Conservation (phyloP, 2,113 vertebrate species). For the Neopipo cinnamomea region DNA sequence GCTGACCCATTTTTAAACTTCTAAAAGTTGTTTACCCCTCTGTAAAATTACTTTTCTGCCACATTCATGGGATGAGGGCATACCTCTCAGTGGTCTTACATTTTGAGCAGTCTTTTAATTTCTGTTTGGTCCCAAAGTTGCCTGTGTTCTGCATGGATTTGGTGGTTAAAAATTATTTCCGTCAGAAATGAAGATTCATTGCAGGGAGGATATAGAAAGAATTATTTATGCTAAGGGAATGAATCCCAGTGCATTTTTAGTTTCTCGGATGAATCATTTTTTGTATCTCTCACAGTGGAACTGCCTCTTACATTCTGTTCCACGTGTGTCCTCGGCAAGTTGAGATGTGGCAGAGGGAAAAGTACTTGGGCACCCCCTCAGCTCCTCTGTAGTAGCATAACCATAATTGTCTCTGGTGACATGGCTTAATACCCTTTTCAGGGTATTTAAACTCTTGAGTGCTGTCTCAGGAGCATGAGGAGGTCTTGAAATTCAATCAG, state of each 20-base stretch:
- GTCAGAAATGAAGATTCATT: conserved; percentile 44
- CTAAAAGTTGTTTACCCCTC: background rate
- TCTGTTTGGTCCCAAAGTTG: conserved; percentile 45
- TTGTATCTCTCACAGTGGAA: background rate
- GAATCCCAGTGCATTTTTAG: conserved; percentile 50
- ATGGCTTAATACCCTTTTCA: conserved; percentile 4
- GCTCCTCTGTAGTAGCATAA: background rate
- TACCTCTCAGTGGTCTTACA: conserved; percentile 20
- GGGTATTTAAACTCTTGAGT: background rate
- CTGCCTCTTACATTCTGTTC: conserved; percentile 24
- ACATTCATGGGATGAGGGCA: background rate
- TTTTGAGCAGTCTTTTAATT: conserved; percentile 2
- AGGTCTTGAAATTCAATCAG: conserved; percentile 37
- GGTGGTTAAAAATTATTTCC: conserved; percentile 22
- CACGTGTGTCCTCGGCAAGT: background rate
- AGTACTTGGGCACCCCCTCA: background rate
- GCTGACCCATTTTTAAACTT: conserved; percentile 52
- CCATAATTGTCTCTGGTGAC: background rate
- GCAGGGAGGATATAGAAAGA: conserved; percentile 58
- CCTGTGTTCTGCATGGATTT: conserved; percentile 4
- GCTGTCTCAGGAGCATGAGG: background rate
- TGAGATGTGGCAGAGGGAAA: background rate
- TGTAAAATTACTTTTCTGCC: background rate
- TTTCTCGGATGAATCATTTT: conserved; percentile 54
- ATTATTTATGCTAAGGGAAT: conserved; percentile 66